Percentiles rank a stretch among this genome's conserved stretches.
Evolutionary conservation across 2,113 vertebrate genomes (phyloP).

Genomic region (Microtus montanus): DNA sequence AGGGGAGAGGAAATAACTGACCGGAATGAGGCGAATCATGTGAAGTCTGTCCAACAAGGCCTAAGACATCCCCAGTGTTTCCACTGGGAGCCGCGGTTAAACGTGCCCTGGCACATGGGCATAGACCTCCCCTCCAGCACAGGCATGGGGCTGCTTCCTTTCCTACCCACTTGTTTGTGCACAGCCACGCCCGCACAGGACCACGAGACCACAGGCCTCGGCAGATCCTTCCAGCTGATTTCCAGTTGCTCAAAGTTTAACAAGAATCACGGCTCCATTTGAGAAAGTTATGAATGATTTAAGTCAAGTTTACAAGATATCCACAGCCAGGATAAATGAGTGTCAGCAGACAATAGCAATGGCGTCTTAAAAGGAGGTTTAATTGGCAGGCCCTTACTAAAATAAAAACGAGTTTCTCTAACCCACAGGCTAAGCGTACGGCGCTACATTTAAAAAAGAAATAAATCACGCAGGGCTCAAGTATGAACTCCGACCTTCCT

Average conservation of each 20-base stretch:
- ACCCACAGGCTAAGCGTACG: neutral
- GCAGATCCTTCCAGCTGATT: neutral
- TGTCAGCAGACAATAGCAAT: neutral
- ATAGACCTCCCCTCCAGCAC: slow-evolving; percentile 9
- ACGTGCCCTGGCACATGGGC: slow-evolving; percentile 65
- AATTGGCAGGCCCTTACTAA: neutral
- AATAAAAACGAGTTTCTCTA: neutral
- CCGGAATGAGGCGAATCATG: slow-evolving; percentile 60
- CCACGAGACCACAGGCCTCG: slow-evolving; percentile 3
- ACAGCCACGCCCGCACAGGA: slow-evolving; percentile 48
- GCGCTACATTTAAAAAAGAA: neutral
- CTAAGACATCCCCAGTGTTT: slow-evolving; percentile 56
- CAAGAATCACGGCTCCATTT: slow-evolving; percentile 52
- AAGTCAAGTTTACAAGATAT: slow-evolving; percentile 32
- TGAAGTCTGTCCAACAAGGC: slow-evolving; percentile 63
- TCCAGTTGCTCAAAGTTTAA: slow-evolving; percentile 27
- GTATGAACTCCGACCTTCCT: neutral
- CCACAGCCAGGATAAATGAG: neutral
- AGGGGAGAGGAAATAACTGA: slow-evolving; percentile 52
- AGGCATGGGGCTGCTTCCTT: slow-evolving; percentile 33
- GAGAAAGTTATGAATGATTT: slow-evolving; percentile 61
- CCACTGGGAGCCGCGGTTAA: slow-evolving; percentile 63
- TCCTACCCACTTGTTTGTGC: slow-evolving; percentile 40
- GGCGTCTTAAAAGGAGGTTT: slow-evolving; percentile 30
- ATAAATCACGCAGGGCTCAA: neutral